phyloP scores from a whole-genome alignment of 2,888 invertebrate genomes.

The Lissonota sp. region DNA sequence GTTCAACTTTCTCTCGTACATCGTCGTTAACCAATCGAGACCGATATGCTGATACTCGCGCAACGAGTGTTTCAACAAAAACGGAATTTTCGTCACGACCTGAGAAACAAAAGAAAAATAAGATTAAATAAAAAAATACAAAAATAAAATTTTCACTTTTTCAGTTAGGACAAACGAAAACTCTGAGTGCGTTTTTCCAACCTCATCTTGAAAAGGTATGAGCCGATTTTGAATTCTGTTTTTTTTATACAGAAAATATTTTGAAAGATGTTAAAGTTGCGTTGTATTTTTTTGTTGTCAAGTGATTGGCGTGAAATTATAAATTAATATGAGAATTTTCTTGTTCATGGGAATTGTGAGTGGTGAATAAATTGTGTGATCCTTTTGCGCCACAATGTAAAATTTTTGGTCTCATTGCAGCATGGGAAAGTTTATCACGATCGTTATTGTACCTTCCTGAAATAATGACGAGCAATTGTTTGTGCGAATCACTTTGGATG shows the following conservation, averaged over 20 bases:
- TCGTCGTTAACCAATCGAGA: slow-evolving; percentile 98
- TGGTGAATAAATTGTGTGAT: slow-evolving; percentile 60
- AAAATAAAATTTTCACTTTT: background rate
- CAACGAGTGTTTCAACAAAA: slow-evolving; percentile 94
- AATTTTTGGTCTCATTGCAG: slow-evolving; percentile 59
- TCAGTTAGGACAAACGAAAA: too few relatives aligned
- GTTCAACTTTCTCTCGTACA: slow-evolving; percentile 97
- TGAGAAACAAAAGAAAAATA: slow-evolving; percentile 72
- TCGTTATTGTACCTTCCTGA: slow-evolving; percentile 78
- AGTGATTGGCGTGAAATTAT: background rate
- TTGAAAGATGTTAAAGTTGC: too few relatives aligned
- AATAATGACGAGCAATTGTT: slow-evolving; percentile 75
- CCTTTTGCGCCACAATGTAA: slow-evolving; percentile 64
- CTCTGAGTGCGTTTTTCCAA: too few relatives aligned
- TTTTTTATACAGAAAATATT: too few relatives aligned
- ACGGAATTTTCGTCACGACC: slow-evolving; percentile 97
- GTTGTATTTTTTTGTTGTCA: background rate
- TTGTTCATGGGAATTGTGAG: too few relatives aligned
- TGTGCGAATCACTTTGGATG: slow-evolving; percentile 76
- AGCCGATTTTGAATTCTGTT: too few relatives aligned
- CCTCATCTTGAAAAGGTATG: too few relatives aligned
- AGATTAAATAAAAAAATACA: background rate
- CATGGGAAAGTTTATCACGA: slow-evolving; percentile 70
- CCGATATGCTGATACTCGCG: slow-evolving; percentile 99
- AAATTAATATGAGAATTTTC: background rate